Conservation (phyloP, 2,888 invertebrate genomes). For the Pachliopta kotzebuea region DNA sequence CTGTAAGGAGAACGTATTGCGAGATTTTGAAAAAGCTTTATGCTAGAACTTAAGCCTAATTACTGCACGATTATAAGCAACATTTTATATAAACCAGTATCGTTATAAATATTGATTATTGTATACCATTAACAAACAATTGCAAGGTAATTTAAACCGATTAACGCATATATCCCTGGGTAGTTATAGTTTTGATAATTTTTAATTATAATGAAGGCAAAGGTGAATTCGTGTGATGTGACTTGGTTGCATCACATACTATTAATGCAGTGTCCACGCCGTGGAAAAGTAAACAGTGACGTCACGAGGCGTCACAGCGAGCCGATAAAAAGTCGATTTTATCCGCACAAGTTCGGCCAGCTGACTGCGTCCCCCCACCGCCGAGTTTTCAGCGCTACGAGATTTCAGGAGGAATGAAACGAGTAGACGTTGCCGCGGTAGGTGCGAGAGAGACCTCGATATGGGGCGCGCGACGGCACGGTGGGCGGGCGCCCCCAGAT, state of each 20-base stretch:
- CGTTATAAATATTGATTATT: not conserved
- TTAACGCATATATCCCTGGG: not conserved
- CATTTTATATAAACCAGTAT: not conserved
- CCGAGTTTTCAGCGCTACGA: conserved; percentile 66
- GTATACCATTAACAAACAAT: not conserved
- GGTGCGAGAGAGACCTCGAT: conserved; percentile 53
- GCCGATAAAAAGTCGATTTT: conserved; percentile 80
- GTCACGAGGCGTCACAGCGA: conserved; percentile 76
- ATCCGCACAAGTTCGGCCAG: conserved; percentile 79
- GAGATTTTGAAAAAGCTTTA: conserved; percentile 54
- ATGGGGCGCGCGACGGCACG: conserved; percentile 59
- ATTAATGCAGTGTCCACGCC: conserved; percentile 37
- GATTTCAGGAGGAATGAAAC: conserved; percentile 65
- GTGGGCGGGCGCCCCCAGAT: conserved; percentile 80
- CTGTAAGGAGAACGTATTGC: conserved; percentile 71
- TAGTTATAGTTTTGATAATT: not conserved
- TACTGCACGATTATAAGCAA: conserved; percentile 5
- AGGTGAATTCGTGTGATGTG: conserved; percentile 6
- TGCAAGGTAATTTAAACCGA: not conserved
- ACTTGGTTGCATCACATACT: conserved; percentile 14
- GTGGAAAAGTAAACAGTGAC: conserved; percentile 76
- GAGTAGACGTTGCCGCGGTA: conserved; percentile 33
- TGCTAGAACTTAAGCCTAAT: conserved; percentile 36
- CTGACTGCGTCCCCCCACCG: conserved; percentile 68
- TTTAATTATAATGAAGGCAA: not conserved